Base-by-base conservation (phyloP, 2,113 vertebrate genomes). In the Tragulus kanchil region DNA sequence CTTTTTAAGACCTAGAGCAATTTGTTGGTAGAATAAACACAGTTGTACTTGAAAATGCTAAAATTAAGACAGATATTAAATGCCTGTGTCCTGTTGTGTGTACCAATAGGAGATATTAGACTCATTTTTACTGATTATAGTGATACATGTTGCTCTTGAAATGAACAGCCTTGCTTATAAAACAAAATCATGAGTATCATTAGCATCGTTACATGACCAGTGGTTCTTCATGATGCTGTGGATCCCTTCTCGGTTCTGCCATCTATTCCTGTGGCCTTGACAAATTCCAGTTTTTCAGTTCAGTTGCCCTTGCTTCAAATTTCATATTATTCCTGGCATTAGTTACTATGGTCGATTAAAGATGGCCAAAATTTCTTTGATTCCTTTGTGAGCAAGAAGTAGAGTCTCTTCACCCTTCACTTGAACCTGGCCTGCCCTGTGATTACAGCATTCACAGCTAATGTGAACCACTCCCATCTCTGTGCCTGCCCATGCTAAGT, bases 21-120 rank as follows among this genome's bases (percentile, higher is more conserved):
- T 96, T 88, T 94, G 90, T 96, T 97, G 54, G 77, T 78, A 92
- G 84, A 96, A 94, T 96, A 97, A 93, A 93, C 90, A 96, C 65
- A 89, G 77, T 92, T 97, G 89, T 88, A 85, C 64, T 92, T 85
- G 50, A 84, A 71, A 54, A 88, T 3, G 6, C 95, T 77, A 77
- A 96, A 96, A 96, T 85, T 50, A 81, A 98, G 77, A 89, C 89
- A 48, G 6, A 90, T 88, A 88, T 90, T 96, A 69, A 96, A 91
- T 1, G 6, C 59, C 78, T 58, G 36, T 94, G 82, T 94, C 54
- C 94, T 90, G 25, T 96, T 90, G 95, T 92, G 64, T 94, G 45
- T 67, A 84, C 89, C 65, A 93, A 95, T 65, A 78, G 64, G 81
- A 93, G 31, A 85, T 86, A 93, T 90, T 97, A 91, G 94, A 93